phyloP scores from a whole-genome alignment of 2,113 vertebrate genomes.

The Scytalopus superciliaris region DNA sequence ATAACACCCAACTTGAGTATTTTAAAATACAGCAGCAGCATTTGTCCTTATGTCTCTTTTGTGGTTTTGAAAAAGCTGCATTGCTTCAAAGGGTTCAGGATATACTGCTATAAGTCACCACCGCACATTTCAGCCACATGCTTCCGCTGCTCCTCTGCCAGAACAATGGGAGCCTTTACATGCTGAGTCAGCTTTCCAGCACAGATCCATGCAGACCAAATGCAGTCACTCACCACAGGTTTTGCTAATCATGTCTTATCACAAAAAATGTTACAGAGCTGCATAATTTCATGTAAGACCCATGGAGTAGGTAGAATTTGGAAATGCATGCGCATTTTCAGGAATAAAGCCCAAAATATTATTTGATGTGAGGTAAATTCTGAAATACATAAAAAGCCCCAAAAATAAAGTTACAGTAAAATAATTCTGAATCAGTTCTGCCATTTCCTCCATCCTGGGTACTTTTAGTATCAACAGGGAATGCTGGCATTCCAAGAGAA shows the following conservation, averaged over 20 bases:
- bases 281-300: rapidly evolving
- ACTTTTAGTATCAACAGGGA: background rate
- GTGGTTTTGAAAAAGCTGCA: background rate
- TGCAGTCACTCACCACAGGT: background rate
- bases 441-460: background rate
- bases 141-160: constrained; percentile 11
- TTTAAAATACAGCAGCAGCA: background rate
- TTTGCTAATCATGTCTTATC: background rate
- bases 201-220: rapidly evolving
- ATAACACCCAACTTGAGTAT: background rate
- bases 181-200: background rate
- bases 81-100: constrained; percentile 9
- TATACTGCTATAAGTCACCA: background rate
- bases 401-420: background rate
- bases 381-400: background rate
- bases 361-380: background rate
- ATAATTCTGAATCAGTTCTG: background rate
- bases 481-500: background rate
- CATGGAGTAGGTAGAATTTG: background rate
- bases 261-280: background rate
- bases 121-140: constrained; percentile 37
- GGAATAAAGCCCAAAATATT: background rate
- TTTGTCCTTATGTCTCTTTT: background rate
- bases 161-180: background rate
- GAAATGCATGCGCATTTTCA: background rate